A percentile compares a stretch with the other conserved stretches of the same genome.
Conservation (phyloP, 2,888 invertebrate genomes). For the Stenolophus ochropezus region DNA sequence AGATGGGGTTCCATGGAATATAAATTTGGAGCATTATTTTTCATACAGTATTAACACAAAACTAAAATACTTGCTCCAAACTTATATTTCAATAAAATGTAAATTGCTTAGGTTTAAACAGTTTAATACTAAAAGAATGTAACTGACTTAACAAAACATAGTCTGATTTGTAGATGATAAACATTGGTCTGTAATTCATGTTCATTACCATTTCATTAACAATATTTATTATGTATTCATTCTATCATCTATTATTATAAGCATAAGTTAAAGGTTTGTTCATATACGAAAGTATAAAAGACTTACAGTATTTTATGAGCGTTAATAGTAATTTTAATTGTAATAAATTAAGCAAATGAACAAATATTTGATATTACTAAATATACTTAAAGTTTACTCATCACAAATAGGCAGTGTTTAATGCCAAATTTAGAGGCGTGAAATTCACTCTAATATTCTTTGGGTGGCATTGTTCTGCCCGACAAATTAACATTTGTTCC, state of each 20-base stretch:
- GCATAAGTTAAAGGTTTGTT: slow-evolving; percentile 47
- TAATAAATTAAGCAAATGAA: slow-evolving; percentile 24
- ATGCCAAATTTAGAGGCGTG: slow-evolving; percentile 33
- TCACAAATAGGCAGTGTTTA: slow-evolving; percentile 46
- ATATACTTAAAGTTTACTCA: slow-evolving; percentile 17
- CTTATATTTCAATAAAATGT: slow-evolving; percentile 52
- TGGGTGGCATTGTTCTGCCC: no score
- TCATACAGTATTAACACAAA: slow-evolving; percentile 40
- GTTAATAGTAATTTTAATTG: slow-evolving; percentile 16
- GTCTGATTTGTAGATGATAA: slow-evolving; percentile 48
- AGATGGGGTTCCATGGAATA: slow-evolving; percentile 49
- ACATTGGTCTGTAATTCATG: slow-evolving; percentile 40
- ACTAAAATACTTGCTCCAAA: slow-evolving; percentile 43
- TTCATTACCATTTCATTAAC: slow-evolving; percentile 50
- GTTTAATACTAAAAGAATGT: slow-evolving; percentile 51
- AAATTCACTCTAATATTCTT: slow-evolving; percentile 22
- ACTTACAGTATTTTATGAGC: slow-evolving; percentile 9
- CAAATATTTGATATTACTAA: slow-evolving; percentile 9
- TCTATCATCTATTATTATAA: slow-evolving; percentile 47
- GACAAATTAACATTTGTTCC: no score
- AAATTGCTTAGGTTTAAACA: slow-evolving; percentile 43
- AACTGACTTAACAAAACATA: slow-evolving; percentile 47
- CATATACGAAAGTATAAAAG: slow-evolving; percentile 37
- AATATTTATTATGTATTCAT: slow-evolving; percentile 39
- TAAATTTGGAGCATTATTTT: slow-evolving; percentile 54